Percentiles rank a stretch among this genome's conserved stretches.
These are phyloP conservation scores for Stramonita haemastoma DNA, from an alignment of 2,888 invertebrate genomes.

Conservation along the genomic window DNA sequence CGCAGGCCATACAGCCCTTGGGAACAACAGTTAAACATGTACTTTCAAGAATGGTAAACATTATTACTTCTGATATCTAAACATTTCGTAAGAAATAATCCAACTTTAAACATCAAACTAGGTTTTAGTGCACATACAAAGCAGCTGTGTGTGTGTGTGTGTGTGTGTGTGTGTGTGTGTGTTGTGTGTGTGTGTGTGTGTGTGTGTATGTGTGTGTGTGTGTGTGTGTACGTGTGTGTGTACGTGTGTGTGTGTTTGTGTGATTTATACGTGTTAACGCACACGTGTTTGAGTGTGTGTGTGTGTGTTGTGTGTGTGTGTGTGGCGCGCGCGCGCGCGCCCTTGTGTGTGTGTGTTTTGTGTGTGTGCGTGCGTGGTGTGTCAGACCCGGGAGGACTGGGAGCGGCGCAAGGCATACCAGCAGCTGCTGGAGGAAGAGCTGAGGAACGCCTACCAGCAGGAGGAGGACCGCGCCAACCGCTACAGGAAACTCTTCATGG, in stretches of 20 bases:
- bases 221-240: neutral
- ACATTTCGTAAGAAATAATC: too few relatives aligned
- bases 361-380: neutral
- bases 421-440: neutral
- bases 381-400: neutral
- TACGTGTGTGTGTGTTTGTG: neutral
- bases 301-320: neutral
- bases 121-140: too few relatives aligned
- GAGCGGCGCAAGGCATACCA: slow-evolving; percentile 1
- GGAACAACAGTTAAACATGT: too few relatives aligned
- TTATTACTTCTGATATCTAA: too few relatives aligned
- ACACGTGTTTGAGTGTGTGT: neutral
- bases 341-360: neutral
- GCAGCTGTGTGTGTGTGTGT: neutral
- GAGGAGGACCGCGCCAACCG: neutral
- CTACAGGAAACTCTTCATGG: neutral
- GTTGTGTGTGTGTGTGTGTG: too few relatives aligned
- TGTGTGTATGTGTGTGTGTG: neutral
- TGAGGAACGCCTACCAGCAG: neutral
- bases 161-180: neutral
- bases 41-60: too few relatives aligned
- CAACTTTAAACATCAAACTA: too few relatives aligned
- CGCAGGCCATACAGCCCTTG: too few relatives aligned
- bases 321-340: neutral
- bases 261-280: too few relatives aligned